Conservation (phyloP, 2,888 invertebrate species). For the Sarcophaga subvicina region DNA sequence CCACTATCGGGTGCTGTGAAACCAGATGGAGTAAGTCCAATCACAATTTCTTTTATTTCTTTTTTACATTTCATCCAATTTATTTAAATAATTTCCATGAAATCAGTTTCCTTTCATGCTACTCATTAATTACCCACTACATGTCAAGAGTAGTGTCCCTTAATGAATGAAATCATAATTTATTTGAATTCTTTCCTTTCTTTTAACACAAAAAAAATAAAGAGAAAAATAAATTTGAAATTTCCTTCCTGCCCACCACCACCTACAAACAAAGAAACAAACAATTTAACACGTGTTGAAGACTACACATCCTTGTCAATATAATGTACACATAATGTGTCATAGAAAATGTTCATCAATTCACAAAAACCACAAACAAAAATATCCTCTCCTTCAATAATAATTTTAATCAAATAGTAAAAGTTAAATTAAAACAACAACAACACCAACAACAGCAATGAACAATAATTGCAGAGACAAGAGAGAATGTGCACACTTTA, state of each 20-base stretch:
- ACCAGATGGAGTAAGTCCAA: too few relatives aligned
- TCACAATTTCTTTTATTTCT: too few relatives aligned
- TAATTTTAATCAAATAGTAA: constrained; percentile 64
- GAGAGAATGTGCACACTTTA: constrained; percentile 46
- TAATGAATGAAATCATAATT: constrained; percentile 52
- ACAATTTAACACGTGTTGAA: constrained; percentile 40
- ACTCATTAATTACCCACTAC: neutral
- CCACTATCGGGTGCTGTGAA: too few relatives aligned
- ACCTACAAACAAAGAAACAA: constrained; percentile 2
- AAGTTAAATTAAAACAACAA: constrained; percentile 47
- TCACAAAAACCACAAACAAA: constrained; percentile 60
- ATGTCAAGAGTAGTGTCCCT: neutral
- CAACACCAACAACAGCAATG: neutral
- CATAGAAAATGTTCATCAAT: constrained; percentile 57
- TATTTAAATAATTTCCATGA: neutral
- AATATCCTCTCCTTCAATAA: constrained; percentile 39
- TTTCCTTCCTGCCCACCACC: constrained; percentile 3
- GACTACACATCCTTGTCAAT: neutral
- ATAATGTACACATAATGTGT: constrained; percentile 48
- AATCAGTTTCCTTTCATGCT: neutral
- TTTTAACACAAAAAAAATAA: neutral
- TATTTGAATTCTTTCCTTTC: constrained; percentile 16
- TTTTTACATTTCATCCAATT: neutral
- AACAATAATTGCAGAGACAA: constrained; percentile 34
- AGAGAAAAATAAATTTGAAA: constrained; percentile 49